Conservation (phyloP, 2,113 vertebrate genomes). For the Holacanthus passer region DNA sequence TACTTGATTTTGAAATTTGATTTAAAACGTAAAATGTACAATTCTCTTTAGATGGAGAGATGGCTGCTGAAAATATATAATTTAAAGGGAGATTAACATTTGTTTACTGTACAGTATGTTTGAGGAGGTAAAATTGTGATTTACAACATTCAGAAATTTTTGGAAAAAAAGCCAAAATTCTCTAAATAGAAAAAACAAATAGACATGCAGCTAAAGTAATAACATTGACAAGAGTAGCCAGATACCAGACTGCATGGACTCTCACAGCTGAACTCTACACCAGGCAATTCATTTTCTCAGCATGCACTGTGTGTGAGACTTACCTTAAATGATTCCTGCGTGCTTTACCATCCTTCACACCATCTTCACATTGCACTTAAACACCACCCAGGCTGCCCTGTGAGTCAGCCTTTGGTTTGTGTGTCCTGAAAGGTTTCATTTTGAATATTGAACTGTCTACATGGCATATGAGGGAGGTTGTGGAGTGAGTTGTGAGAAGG, state of each 20-base stretch:
- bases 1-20: background rate
- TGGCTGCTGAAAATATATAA: background rate
- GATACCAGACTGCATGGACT: background rate
- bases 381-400: background rate
- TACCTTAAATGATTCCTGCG: background rate
- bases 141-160: background rate
- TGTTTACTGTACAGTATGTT: too few species aligned
- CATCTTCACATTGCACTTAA: background rate
- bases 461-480: background rate
- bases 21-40: background rate
- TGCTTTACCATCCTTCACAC: background rate
- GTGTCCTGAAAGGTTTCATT: background rate
- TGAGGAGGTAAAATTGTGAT: background rate
- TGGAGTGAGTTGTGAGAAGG: background rate
- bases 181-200: background rate
- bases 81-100: background rate
- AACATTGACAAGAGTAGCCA: background rate
- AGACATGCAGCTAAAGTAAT: background rate
- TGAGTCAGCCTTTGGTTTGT: background rate
- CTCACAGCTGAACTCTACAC: background rate
- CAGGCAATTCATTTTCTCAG: background rate
- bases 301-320: background rate
- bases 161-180: background rate
- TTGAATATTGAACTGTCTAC: background rate
- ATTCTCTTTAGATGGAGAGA: background rate